These are phyloP conservation scores for Calyptommatus sinebrachiatus DNA, from an alignment of 2,113 vertebrate genomes.

Conservation along the genomic window DNA sequence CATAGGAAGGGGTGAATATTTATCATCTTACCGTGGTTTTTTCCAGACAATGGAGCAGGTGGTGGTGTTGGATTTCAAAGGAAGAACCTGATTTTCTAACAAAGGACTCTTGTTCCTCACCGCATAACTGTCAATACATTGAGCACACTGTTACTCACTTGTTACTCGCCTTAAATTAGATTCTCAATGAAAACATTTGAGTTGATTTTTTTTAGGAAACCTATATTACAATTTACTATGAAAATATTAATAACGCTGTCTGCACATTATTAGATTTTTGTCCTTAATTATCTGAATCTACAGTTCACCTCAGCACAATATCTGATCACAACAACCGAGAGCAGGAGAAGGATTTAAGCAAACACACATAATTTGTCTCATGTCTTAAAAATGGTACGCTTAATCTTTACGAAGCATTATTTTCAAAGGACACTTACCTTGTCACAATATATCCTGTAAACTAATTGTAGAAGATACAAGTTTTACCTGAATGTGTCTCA, in stretches of 20 bases:
- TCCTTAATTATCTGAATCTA: neutral
- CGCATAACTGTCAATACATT: constrained; percentile 80
- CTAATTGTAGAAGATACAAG: neutral
- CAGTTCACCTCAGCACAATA: neutral
- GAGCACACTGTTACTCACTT: constrained; percentile 56
- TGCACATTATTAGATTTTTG: neutral
- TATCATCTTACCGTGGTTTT: constrained; percentile 90
- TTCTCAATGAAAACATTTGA: constrained; percentile 44
- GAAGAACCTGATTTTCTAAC: constrained; percentile 83
- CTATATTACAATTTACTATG: constrained; percentile 27
- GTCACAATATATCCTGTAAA: neutral
- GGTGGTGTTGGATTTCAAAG: constrained; percentile 90
- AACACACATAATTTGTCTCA: neutral
- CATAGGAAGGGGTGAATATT: constrained; percentile 12
- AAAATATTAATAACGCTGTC: constrained; percentile 9
- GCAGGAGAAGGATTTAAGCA: neutral
- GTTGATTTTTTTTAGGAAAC: neutral
- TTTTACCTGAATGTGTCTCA: neutral
- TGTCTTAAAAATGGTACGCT: neutral
- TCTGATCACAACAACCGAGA: neutral
- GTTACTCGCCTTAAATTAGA: constrained; percentile 45
- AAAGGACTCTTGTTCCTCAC: constrained; percentile 87
- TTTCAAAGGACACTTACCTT: neutral
- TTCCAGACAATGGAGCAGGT: constrained; percentile 95
- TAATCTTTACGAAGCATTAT: neutral